Base-by-base conservation (phyloP, 2,113 vertebrate species). In the Rhabdornis inornatus region DNA sequence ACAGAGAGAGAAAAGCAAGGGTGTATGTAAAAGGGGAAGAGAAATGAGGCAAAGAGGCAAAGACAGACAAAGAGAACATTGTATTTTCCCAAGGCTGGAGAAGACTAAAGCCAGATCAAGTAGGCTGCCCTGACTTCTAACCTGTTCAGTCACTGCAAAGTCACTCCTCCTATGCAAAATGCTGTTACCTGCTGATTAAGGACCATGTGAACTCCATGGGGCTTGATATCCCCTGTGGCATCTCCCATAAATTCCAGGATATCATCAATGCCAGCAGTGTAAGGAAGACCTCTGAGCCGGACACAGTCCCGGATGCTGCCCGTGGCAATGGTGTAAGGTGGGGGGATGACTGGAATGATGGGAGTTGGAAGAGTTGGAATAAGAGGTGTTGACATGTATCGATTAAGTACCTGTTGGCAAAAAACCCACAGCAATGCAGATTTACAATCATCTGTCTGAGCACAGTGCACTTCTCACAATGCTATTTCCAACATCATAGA, bases 141-240 rank as follows among this genome's bases (percentile, higher is more conserved):
- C 11, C 25, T 33, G 10, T 13, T 37, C 31, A 37, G 3, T 6
- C 50, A 27, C 31, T 18, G 24, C 45, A 18, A 81, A 78, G 14
- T 10, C 37, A 55, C 9, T 13, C 15, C 30, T 83, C 42, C 47
- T 15, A 4, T 13, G 22, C 22, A 40, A 60, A 87, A 52, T 3
- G 12, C 53, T 72, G 95, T 96, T 89, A 99, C 99, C 99, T 99
- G 99, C 89, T 99, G 99, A 93, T 99, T 99, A 87, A 99, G 98
- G 68, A 99, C 99, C 99, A 99, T 99, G 92, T 99, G 99, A 71
- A 99, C 99, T 74, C 99, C 99, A 1, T 99, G 99, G 16, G 99
- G 99, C 96, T 99, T 99, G 94, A 99, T 99, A 94, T 99, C 99
- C 15, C 96, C 97, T 0, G 99, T 99, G 79, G 99, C 98, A 4